Evolutionary conservation across 2,888 invertebrate species (phyloP).

Genomic region (Chrysolina oricalcia): DNA sequence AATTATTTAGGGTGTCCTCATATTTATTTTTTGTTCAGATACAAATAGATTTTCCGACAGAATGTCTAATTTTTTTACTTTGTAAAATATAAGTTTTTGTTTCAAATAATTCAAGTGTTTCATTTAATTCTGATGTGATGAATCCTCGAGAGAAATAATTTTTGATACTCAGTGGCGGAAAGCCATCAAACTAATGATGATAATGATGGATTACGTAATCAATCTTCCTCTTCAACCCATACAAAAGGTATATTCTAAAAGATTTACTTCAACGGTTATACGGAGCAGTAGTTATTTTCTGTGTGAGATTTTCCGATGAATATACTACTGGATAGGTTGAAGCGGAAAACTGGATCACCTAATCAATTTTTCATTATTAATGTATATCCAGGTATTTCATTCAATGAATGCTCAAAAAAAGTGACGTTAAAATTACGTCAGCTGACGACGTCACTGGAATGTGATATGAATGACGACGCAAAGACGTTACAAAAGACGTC

Average conservation of each 20-base stretch:
- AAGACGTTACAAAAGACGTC: not conserved
- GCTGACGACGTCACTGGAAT: not conserved
- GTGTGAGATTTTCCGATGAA: not conserved
- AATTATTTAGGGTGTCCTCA: not conserved
- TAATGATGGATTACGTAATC: too few relatives aligned
- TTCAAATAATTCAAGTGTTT: constrained; percentile 6
- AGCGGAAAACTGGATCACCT: too few relatives aligned
- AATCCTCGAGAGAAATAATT: not conserved
- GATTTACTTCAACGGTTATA: not conserved
- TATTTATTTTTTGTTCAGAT: not conserved
- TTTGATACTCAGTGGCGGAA: too few relatives aligned
- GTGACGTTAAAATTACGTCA: not conserved
- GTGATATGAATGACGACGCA: not conserved
- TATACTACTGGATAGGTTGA: not conserved
- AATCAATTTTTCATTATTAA: too few relatives aligned
- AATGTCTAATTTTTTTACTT: not conserved
- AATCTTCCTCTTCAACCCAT: too few relatives aligned
- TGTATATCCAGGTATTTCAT: too few relatives aligned
- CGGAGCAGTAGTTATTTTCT: too few relatives aligned
- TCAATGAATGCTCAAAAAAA: too few relatives aligned
- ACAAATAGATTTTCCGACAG: not conserved
- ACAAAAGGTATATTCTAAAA: too few relatives aligned
- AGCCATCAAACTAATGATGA: too few relatives aligned
- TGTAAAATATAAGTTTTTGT: not conserved
- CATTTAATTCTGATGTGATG: not conserved